phyloP scores from a whole-genome alignment of 1,140 invertebrate genomes.

The Whitmania pigra region DNA sequence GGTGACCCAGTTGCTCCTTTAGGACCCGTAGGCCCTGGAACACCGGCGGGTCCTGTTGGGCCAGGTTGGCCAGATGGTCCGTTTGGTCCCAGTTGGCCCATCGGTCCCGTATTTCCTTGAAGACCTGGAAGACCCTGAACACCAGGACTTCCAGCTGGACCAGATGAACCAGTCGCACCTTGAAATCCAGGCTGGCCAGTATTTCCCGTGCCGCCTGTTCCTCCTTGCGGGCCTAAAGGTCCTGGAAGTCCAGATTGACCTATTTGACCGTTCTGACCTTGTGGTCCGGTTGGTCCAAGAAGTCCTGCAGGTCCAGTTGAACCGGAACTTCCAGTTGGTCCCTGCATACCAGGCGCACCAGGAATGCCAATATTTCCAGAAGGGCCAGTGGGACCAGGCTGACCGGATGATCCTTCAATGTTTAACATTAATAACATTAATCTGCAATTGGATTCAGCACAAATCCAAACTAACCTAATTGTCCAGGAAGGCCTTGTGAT shows the following conservation, averaged over 20 bases:
- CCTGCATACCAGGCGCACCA: not conserved
- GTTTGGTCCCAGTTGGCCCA: slow-evolving; percentile 11
- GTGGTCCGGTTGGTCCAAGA: not conserved
- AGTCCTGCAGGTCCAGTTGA: not conserved
- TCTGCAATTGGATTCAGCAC: no score
- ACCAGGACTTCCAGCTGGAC: slow-evolving; percentile 32
- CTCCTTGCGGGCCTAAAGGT: slow-evolving; percentile 20
- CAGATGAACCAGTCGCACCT: slow-evolving; percentile 29
- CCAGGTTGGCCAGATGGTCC: slow-evolving; percentile 17
- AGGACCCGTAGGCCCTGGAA: not conserved
- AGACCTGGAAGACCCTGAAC: slow-evolving; percentile 44
- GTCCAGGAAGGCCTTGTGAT: not conserved
- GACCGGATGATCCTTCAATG: not conserved
- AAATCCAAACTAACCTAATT: no score
- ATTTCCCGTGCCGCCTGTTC: slow-evolving; percentile 9
- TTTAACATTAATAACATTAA: no score
- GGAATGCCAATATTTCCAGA: not conserved
- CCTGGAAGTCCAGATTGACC: not conserved
- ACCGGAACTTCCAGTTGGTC: slow-evolving; percentile 10
- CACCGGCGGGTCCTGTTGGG: not conserved
- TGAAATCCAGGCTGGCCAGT: slow-evolving; percentile 18
- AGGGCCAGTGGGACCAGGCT: no score
- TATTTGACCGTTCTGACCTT: not conserved
- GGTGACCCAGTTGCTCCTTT: slow-evolving; percentile 20
- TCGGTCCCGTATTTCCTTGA: slow-evolving; percentile 13